Percentiles rank a stretch among this genome's conserved stretches.
Evolutionary conservation across 1,140 invertebrate genomes (phyloP).

Genomic region (Condylostylus longicornis): DNA sequence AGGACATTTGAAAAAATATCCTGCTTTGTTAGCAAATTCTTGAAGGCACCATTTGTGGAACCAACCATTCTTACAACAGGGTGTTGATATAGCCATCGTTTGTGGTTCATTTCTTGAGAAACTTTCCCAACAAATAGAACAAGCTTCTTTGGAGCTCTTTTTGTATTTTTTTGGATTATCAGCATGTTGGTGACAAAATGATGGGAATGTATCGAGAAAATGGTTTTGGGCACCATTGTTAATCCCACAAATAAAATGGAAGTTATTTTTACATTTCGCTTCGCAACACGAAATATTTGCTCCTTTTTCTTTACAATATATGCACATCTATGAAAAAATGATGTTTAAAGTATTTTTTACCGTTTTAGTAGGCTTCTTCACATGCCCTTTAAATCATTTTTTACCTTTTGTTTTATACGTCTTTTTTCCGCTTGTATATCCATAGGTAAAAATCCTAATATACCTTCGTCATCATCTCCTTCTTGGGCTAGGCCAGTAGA

Average conservation of each 20-base stretch:
- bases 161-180: no score
- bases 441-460: slow-evolving; percentile 42
- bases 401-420: slow-evolving; percentile 40
- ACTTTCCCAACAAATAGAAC: no score
- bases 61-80: slow-evolving; percentile 37
- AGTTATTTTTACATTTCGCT: slow-evolving; percentile 38
- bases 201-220: slow-evolving; percentile 43
- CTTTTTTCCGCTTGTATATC: slow-evolving; percentile 43
- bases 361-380: no score
- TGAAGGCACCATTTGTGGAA: slow-evolving; percentile 38
- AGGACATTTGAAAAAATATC: slow-evolving; percentile 54
- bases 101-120: no score
- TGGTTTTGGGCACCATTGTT: slow-evolving; percentile 37
- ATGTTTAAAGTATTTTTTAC: slow-evolving; percentile 4
- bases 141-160: no score
- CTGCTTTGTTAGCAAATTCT: slow-evolving; percentile 35
- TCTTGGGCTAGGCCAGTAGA: slow-evolving; percentile 43
- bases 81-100: slow-evolving; percentile 6
- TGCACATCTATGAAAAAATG: slow-evolving; percentile 38
- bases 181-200: slow-evolving; percentile 23
- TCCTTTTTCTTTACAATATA: slow-evolving; percentile 38
- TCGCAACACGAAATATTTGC: slow-evolving; percentile 45
- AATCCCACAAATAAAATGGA: slow-evolving; percentile 47
- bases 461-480: slow-evolving; percentile 41
- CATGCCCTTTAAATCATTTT: slow-evolving; percentile 11